Base-by-base conservation (phyloP, 1,140 invertebrate species). In the Drosophila serrata region DNA sequence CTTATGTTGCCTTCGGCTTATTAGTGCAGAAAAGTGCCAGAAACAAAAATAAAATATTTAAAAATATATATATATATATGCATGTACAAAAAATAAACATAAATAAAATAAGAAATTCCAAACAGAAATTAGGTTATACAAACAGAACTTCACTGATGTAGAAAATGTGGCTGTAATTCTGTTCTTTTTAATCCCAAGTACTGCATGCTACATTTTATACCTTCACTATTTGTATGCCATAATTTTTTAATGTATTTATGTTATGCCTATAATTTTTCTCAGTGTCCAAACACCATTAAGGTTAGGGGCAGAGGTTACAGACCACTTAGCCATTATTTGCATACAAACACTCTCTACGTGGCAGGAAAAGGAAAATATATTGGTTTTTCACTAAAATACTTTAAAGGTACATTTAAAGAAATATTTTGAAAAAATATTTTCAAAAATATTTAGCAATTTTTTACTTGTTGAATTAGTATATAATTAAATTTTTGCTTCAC, bases 281-380 rank as follows among this genome's bases (percentile, higher is more conserved):
- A 3, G 60, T 62, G 53, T 9, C 2, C 6, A 27, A 27, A 57
- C 11, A 31, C 31, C 17, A 37, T 45, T 17, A 37, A 37, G 35
- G 35, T 22, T n/a, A 7, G 37, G 13, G 33, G n/a, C n/a, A 29
- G 60, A 31, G 40, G 46, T 27, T 24, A 33, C 31, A 48, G 39
- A 82, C 60, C 75, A 82, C 82, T 86, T 61, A 70, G 62, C 64
- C 78, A 79, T 86, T 87, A 87, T 86, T 86, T 86, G 82, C 82
- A 87, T 86, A 86, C 64, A 82, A 82, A 51, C 61, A 62, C 59
- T 42, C 29, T 24, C 27, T 8, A 13, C 31, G 29, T 29, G 35
- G 22, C 60, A 45, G 39, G 7, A 45, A 40, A 69, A 33, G 12
- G 24, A 31, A 17, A 15, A 37, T 68, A 19, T 56, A 19, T 40